These are phyloP conservation scores for Acanthornis magna DNA, from an alignment of 2,797 vertebrate species.

Conservation along the genomic window DNA sequence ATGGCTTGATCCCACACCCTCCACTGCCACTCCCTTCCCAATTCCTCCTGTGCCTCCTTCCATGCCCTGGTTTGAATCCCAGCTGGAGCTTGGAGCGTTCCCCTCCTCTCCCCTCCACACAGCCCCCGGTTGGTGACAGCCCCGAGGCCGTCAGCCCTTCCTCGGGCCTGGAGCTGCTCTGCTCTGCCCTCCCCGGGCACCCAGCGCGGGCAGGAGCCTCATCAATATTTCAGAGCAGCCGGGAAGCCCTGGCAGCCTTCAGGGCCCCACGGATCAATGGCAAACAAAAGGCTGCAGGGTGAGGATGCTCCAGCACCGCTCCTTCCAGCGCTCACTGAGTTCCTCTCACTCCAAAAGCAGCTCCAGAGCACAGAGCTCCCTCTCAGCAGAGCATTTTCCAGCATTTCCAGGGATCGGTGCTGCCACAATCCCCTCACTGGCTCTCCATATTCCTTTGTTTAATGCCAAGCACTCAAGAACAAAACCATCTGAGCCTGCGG, in stretches of 20 bases:
- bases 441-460: not conserved
- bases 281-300: not conserved
- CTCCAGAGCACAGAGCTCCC: not conserved
- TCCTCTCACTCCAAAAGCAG: not conserved
- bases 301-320: not conserved
- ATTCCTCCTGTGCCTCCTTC: not conserved
- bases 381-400: not conserved
- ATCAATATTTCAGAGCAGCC: slow-evolving; percentile 37
- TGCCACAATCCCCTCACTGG: accelerated
- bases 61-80: not conserved
- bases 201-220: not conserved
- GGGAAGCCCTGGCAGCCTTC: slow-evolving; percentile 24
- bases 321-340: not conserved
- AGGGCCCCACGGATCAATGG: not conserved
- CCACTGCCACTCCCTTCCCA: not conserved
- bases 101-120: accelerated
- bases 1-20: not conserved
- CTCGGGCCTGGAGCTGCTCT: not conserved
- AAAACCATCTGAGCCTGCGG: not conserved
- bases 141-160: accelerated
- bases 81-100: not conserved
- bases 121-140: accelerated
- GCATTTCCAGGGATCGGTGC: not conserved
- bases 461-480: not conserved
- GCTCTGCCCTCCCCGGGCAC: not conserved